These are phyloP conservation scores for Odontomachus brunneus DNA, from an alignment of 1,140 invertebrate species.

Conservation along the genomic window DNA sequence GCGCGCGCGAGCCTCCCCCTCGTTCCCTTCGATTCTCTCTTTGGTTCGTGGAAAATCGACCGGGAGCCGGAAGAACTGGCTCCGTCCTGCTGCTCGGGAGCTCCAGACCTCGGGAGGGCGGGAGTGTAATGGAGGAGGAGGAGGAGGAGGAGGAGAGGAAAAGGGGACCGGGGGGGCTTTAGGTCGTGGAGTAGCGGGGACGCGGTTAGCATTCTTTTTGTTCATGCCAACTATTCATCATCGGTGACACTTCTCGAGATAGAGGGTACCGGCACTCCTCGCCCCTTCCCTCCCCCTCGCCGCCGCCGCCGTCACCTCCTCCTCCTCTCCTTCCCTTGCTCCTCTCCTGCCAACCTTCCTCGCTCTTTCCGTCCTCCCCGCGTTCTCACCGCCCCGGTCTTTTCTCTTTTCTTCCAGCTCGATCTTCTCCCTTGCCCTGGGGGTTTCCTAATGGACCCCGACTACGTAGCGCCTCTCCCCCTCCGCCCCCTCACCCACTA, in stretches of 20 bases:
- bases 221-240: slow-evolving; percentile 86
- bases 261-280: slow-evolving; percentile 75
- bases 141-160: too few relatives aligned
- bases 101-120: slow-evolving; percentile 27
- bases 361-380: slow-evolving; percentile 13
- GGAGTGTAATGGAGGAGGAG: slow-evolving; percentile 53
- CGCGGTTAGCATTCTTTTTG: slow-evolving; percentile 85
- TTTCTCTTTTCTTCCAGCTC: slow-evolving; percentile 48
- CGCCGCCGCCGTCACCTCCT: neutral
- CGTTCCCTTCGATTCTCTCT: slow-evolving; percentile 53
- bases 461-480: slow-evolving; percentile 54
- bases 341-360: slow-evolving; percentile 33
- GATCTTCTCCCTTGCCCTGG: slow-evolving; percentile 73
- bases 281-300: neutral
- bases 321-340: slow-evolving; percentile 61
- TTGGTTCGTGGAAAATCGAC: slow-evolving; percentile 71
- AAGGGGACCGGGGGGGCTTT: slow-evolving; percentile 54
- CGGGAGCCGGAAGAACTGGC: slow-evolving; percentile 41
- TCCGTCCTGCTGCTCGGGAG: slow-evolving; percentile 37
- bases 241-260: slow-evolving; percentile 85
- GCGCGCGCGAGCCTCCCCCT: slow-evolving; percentile 59
- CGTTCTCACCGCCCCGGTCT: slow-evolving; percentile 20
- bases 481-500: neutral
- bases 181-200: slow-evolving; percentile 75
- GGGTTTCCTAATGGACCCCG: slow-evolving; percentile 83